Conservation (phyloP, 2,888 invertebrate genomes). For the Caenorhabditis sp. region DNA sequence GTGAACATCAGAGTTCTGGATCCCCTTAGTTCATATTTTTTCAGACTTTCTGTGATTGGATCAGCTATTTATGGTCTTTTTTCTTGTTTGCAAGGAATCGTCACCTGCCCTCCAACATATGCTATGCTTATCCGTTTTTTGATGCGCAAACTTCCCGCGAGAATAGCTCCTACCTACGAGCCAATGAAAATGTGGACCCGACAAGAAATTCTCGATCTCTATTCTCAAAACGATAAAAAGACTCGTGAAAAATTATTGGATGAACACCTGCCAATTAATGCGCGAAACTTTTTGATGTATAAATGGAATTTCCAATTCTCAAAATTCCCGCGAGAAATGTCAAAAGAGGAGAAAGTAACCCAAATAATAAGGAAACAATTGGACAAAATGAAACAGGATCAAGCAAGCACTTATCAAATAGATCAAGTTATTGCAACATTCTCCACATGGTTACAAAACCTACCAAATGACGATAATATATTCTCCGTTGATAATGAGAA, state of each 20-base stretch:
- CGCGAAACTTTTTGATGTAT: slow-evolving; percentile 18
- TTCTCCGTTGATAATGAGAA: background rate
- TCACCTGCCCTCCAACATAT: slow-evolving; percentile 21
- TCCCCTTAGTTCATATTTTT: too few relatives aligned
- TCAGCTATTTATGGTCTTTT: slow-evolving; percentile 18
- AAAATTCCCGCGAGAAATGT: slow-evolving; percentile 11
- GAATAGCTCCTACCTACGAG: slow-evolving; percentile 25
- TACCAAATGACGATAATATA: background rate
- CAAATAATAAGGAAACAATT: background rate
- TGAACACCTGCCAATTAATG: slow-evolving; percentile 19
- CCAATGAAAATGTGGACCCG: slow-evolving; percentile 33
- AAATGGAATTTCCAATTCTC: slow-evolving; percentile 21
- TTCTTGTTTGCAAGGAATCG: slow-evolving; percentile 20
- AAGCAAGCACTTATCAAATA: background rate
- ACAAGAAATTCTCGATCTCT: slow-evolving; percentile 18
- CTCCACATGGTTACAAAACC: slow-evolving; percentile 1
- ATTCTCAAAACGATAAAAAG: slow-evolving; percentile 9
- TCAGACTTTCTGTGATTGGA: slow-evolving; percentile 2
- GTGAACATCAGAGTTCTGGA: too few relatives aligned
- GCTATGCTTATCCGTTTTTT: slow-evolving; percentile 3
- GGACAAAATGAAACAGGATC: background rate
- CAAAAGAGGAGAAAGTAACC: background rate
- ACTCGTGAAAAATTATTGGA: slow-evolving; percentile 6
- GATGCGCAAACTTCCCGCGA: slow-evolving; percentile 20
- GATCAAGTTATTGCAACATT: slow-evolving; percentile 5